phyloP scores from a whole-genome alignment of 1,140 invertebrate genomes.

The Drosophila willistoni region DNA sequence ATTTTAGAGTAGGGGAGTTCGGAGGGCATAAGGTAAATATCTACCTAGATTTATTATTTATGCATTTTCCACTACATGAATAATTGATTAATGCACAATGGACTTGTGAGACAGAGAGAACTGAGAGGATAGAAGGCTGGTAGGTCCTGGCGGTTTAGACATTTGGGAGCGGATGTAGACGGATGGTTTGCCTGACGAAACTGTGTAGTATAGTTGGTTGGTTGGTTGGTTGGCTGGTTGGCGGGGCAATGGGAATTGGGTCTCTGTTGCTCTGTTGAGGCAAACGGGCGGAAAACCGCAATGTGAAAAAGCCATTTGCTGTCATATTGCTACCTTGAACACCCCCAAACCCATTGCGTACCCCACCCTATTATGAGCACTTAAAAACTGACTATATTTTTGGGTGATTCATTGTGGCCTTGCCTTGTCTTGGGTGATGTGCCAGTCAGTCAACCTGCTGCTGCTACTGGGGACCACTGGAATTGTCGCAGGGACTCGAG shows the following conservation, averaged over 20 bases:
- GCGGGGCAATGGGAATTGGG: not conserved
- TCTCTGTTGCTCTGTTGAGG: not conserved
- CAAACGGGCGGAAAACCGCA: conserved; percentile 62
- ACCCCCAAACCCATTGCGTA: conserved; percentile 14
- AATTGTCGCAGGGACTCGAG: conserved; percentile 63
- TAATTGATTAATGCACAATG: conserved; percentile 67
- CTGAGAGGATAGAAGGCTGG: not conserved
- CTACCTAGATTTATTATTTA: conserved; percentile 48
- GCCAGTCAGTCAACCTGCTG: conserved; percentile 25
- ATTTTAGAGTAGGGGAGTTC: not conserved
- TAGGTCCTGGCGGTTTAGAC: conserved; percentile 32
- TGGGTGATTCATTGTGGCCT: conserved; percentile 44
- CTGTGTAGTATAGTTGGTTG: not conserved
- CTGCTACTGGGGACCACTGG: conserved; percentile 31
- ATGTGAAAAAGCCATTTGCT: conserved; percentile 68
- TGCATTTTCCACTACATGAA: conserved; percentile 54
- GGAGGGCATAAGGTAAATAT: conserved; percentile 1
- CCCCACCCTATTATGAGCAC: conserved; percentile 45
- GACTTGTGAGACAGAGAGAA: conserved; percentile 45
- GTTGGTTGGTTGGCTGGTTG: no score
- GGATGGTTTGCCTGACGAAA: conserved; percentile 38
- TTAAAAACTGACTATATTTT: conserved; percentile 55
- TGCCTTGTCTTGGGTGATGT: conserved; percentile 44
- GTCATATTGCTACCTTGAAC: conserved; percentile 23
- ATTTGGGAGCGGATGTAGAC: conserved; percentile 53